A percentile compares a stretch with the other conserved stretches of the same genome.
Conservation (phyloP, 2,888 invertebrate species). For the Teleogryllus oceanicus region DNA sequence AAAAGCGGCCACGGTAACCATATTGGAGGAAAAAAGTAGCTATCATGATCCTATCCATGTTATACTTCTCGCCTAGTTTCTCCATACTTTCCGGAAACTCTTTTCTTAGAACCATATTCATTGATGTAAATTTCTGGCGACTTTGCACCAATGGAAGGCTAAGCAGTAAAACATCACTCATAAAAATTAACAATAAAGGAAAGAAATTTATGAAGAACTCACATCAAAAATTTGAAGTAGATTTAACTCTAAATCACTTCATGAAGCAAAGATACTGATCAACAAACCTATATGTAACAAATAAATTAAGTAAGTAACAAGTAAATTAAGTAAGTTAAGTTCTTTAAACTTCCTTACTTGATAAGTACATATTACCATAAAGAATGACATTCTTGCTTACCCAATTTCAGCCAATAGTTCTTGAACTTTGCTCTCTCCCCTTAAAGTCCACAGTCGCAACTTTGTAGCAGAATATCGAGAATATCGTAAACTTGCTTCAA, state of each 20-base stretch:
- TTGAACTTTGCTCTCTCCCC: slow-evolving; percentile 75
- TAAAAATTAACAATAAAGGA: slow-evolving; percentile 24
- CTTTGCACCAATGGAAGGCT: slow-evolving; percentile 83
- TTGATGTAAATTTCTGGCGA: slow-evolving; percentile 76
- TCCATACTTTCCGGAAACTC: slow-evolving; percentile 70
- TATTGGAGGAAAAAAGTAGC: slow-evolving; percentile 77
- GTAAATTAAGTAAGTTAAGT: too few species aligned
- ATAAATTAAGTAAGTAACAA: too few species aligned
- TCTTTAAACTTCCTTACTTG: too few species aligned
- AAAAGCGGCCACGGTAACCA: slow-evolving; percentile 74
- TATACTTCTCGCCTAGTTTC: slow-evolving; percentile 56
- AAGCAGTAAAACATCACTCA: slow-evolving; percentile 27
- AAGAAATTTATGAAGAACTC: background rate
- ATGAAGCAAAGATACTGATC: too few species aligned
- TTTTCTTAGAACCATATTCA: slow-evolving; percentile 80
- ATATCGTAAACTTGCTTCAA: slow-evolving; percentile 78
- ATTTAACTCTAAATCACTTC: too few species aligned
- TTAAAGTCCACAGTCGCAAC: slow-evolving; percentile 79
- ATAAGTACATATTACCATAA: too few species aligned
- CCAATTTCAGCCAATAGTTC: slow-evolving; percentile 92
- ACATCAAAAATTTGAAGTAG: background rate
- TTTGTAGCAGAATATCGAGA: slow-evolving; percentile 75
- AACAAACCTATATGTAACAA: too few species aligned
- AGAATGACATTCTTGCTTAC: slow-evolving; percentile 46
- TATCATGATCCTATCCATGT: slow-evolving; percentile 66